Evolutionary conservation across 64 coral and sea anemone genomes (phyloP).

Genomic region (Montipora capricornis): DNA sequence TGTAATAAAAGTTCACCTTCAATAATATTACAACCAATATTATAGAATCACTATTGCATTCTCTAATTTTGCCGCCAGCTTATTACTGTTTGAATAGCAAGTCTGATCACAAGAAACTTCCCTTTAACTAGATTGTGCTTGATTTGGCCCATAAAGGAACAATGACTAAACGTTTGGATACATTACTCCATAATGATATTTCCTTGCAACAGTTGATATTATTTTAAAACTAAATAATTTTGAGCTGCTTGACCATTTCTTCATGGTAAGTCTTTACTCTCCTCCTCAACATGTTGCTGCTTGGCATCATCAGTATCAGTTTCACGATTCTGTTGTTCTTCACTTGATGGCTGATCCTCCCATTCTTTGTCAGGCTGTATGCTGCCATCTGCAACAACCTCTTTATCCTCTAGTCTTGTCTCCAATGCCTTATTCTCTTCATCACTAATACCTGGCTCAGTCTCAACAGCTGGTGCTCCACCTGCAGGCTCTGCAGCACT

Average conservation of each 20-base stretch:
- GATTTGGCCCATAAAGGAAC: too few species aligned
- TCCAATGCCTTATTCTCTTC: not conserved
- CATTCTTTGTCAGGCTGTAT: not conserved
- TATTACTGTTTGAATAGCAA: too few species aligned
- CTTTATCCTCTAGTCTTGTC: not conserved
- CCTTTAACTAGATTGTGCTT: too few species aligned
- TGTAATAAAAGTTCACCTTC: too few species aligned
- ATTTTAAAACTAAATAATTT: too few species aligned
- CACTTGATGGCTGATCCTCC: not conserved
- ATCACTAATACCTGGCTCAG: not conserved
- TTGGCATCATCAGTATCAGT: not conserved
- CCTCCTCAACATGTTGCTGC: not conserved
- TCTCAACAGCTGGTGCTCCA: not conserved
- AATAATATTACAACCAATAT: too few species aligned
- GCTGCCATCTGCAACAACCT: not conserved
- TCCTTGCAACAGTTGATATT: too few species aligned
- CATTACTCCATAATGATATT: too few species aligned
- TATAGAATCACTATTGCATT: too few species aligned
- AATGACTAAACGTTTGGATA: too few species aligned
- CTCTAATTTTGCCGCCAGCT: too few species aligned
- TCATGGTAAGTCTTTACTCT: not conserved
- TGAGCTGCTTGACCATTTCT: not conserved
- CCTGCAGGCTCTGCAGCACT: conserved; percentile 28
- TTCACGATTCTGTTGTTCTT: not conserved
- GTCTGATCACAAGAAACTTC: too few species aligned